phyloP scores from a whole-genome alignment of 1,140 invertebrate species.

The Neotoxoptera formosana region DNA sequence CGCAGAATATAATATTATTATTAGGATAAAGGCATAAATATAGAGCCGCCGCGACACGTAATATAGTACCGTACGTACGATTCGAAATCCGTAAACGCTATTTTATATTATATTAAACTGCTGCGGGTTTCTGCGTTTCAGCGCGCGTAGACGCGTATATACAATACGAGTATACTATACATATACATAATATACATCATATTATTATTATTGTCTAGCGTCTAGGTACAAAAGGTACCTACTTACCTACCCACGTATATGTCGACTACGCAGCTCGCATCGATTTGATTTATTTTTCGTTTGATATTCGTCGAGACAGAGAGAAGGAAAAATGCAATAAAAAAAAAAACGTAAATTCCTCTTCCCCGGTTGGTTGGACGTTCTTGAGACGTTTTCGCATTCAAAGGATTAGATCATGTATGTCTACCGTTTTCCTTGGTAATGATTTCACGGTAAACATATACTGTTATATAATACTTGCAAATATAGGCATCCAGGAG shows the following conservation, averaged over 20 bases:
- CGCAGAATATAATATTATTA: background rate
- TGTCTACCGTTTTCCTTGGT: background rate
- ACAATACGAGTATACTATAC: no score
- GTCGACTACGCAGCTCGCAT: background rate
- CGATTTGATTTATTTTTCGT: background rate
- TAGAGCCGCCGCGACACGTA: background rate
- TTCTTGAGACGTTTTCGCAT: background rate
- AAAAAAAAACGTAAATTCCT: background rate
- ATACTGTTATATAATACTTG: background rate
- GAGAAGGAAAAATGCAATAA: background rate
- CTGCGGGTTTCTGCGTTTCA: background rate
- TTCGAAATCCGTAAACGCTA: background rate
- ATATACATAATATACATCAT: background rate
- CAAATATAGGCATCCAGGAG: background rate
- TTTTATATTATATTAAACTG: background rate
- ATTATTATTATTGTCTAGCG: background rate
- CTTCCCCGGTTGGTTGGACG: background rate
- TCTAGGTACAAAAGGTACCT: background rate
- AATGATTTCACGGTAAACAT: background rate
- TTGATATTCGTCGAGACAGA: background rate
- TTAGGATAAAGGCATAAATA: background rate
- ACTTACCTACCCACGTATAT: background rate
- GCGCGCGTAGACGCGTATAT: background rate
- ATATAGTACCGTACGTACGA: background rate
- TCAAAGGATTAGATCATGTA: background rate